phyloP scores from a whole-genome alignment of 2,113 vertebrate species.

The Polyodon spathula region DNA sequence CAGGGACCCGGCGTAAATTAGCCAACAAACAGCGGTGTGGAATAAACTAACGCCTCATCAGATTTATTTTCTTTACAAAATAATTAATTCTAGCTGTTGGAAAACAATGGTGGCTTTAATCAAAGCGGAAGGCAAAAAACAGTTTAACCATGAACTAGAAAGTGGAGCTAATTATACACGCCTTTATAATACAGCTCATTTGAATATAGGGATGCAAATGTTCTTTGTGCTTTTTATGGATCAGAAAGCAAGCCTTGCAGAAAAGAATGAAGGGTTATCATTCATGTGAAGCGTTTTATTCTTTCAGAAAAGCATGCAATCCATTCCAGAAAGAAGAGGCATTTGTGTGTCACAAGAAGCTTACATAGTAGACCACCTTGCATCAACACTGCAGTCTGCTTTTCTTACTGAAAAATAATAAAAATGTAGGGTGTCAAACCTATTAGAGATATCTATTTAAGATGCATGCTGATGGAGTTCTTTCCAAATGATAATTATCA shows the following conservation, averaged over 20 bases:
- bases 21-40: slow-evolving; percentile 71
- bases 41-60: slow-evolving; percentile 77
- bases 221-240: slow-evolving; percentile 66
- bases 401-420: background rate
- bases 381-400: background rate
- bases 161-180: slow-evolving; percentile 76
- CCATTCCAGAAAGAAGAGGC: slow-evolving; percentile 63
- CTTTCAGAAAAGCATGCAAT: slow-evolving; percentile 53
- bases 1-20: slow-evolving; percentile 80
- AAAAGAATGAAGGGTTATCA: slow-evolving; percentile 67
- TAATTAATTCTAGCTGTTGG: slow-evolving; percentile 72
- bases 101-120: slow-evolving; percentile 80
- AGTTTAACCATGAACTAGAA: slow-evolving; percentile 68
- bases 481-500: slow-evolving; percentile 3
- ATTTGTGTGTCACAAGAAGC: slow-evolving; percentile 63
- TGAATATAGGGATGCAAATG: slow-evolving; percentile 79
- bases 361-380: slow-evolving; percentile 21
- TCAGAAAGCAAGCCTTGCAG: slow-evolving; percentile 70
- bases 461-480: slow-evolving; percentile 1
- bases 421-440: background rate
- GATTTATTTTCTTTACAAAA: slow-evolving; percentile 75
- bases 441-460: background rate
- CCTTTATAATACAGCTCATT: slow-evolving; percentile 75
- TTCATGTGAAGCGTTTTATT: slow-evolving; percentile 64
- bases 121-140: slow-evolving; percentile 67